Evolutionary conservation across 2,113 vertebrate species (phyloP).

Genomic region (Spizaetus ornatus): DNA sequence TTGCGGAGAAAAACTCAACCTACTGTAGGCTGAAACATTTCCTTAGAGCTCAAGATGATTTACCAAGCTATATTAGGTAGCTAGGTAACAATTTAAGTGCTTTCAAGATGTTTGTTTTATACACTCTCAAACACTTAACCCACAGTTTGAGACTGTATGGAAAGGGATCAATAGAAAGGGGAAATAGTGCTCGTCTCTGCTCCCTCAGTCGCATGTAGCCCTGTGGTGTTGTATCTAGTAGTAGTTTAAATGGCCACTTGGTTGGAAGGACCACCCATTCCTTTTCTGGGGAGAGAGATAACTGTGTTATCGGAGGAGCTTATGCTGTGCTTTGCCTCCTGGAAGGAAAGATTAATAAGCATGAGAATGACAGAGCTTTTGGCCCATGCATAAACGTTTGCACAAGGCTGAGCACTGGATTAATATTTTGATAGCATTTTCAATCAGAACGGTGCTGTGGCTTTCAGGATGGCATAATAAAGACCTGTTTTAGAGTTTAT

Average conservation of each 20-base stretch:
- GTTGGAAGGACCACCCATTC: constrained; percentile 34
- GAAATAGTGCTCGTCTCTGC: background rate
- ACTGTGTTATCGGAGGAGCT: constrained; percentile 32
- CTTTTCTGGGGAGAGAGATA: constrained; percentile 54
- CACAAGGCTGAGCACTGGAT: background rate
- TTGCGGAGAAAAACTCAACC: background rate
- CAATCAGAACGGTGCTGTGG: background rate
- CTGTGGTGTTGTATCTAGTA: background rate
- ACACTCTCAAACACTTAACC: background rate
- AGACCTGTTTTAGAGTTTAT: background rate
- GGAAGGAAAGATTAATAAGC: constrained; percentile 40
- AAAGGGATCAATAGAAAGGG: background rate
- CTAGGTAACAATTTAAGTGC: background rate
- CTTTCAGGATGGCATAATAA: background rate
- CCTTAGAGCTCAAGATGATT: background rate
- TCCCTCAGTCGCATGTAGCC: background rate
- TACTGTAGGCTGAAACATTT: background rate
- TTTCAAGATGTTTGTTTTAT: constrained; percentile 15
- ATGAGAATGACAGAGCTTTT: background rate
- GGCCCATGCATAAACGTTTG: background rate
- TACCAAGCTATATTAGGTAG: background rate
- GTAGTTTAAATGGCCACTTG: background rate
- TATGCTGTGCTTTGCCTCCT: background rate
- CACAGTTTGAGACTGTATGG: rapidly evolving
- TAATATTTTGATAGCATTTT: background rate